Evolutionary conservation across 92 coral and sea anemone species (phyloP).

Genomic region (Epizoanthus rinbou): DNA sequence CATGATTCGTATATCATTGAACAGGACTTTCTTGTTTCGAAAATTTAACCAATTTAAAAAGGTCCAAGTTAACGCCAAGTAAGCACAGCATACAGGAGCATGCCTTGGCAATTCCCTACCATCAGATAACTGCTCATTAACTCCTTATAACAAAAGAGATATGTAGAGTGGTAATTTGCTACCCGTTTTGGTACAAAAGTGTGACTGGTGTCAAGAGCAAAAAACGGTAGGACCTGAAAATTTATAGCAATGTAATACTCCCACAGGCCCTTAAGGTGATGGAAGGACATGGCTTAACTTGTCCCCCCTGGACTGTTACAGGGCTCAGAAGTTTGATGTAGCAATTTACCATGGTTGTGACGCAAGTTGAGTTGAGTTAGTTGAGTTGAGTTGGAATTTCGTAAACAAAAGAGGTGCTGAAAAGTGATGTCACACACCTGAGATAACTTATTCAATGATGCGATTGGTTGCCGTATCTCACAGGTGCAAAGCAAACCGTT

Average conservation of each 20-base stretch:
- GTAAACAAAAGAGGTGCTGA: no score
- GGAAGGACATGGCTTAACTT: slow-evolving; percentile 20
- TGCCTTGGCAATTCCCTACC: slow-evolving; percentile 6
- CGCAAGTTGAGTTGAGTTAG: no score
- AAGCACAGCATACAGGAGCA: slow-evolving; percentile 22
- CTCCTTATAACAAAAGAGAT: slow-evolving; percentile 16
- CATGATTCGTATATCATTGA: slow-evolving; percentile 10
- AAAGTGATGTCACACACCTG: no score
- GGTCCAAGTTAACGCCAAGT: slow-evolving; percentile 14
- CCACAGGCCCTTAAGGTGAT: background rate
- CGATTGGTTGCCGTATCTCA: no score
- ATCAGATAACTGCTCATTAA: slow-evolving; percentile 7
- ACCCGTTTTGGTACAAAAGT: no score
- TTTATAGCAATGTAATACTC: background rate
- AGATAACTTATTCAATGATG: no score
- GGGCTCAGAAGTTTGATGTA: slow-evolving; percentile 7
- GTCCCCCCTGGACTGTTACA: slow-evolving; percentile 3
- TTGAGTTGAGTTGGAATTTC: no score
- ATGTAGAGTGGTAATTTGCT: slow-evolving; percentile 7
- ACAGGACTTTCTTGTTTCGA: slow-evolving; percentile 26
- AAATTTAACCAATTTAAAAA: background rate
- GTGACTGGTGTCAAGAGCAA: no score
- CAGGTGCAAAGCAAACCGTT: no score
- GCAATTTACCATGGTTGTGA: background rate
- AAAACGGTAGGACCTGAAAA: background rate